A percentile compares a stretch with the other conserved stretches of the same genome.
Conservation (phyloP, 2,888 invertebrate species). For the Thalpophila matura region DNA sequence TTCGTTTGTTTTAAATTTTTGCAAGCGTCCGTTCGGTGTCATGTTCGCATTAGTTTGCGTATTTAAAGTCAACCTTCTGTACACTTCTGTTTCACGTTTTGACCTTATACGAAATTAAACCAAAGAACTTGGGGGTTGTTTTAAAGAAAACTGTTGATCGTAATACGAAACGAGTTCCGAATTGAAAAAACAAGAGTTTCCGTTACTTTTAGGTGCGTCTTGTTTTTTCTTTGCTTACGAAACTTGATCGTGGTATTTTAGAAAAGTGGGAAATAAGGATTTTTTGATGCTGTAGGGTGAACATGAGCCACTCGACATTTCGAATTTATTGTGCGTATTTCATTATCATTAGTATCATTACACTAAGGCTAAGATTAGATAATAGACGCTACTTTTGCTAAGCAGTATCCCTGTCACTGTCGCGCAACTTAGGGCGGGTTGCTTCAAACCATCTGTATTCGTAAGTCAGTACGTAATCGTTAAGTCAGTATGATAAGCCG, state of each 20-base stretch:
- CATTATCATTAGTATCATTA: too few relatives aligned
- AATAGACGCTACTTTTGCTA: too few relatives aligned
- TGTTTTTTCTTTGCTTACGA: conserved; percentile 29
- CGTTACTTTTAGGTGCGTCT: conserved; percentile 38
- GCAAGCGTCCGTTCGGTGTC: too few relatives aligned
- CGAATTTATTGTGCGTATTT: too few relatives aligned
- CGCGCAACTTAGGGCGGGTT: too few relatives aligned
- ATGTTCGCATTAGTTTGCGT: too few relatives aligned
- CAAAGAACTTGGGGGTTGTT: conserved; percentile 61
- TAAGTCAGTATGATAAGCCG: too few relatives aligned
- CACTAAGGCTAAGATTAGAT: too few relatives aligned
- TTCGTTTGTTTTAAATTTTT: too few relatives aligned
- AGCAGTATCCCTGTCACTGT: too few relatives aligned
- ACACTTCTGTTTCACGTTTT: background rate
- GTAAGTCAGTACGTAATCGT: too few relatives aligned
- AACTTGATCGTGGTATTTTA: conserved; percentile 32
- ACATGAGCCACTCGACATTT: background rate
- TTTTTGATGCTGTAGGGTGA: background rate
- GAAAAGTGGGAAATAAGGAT: background rate
- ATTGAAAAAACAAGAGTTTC: conserved; percentile 58
- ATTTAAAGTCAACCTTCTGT: conserved; percentile 17
- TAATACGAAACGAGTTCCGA: conserved; percentile 58
- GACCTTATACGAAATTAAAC: conserved; percentile 69
- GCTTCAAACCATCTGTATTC: too few relatives aligned
- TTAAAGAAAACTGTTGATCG: conserved; percentile 62